These are phyloP conservation scores for Amitus sp. DNA, from an alignment of 2,888 invertebrate species.

Conservation along the genomic window DNA sequence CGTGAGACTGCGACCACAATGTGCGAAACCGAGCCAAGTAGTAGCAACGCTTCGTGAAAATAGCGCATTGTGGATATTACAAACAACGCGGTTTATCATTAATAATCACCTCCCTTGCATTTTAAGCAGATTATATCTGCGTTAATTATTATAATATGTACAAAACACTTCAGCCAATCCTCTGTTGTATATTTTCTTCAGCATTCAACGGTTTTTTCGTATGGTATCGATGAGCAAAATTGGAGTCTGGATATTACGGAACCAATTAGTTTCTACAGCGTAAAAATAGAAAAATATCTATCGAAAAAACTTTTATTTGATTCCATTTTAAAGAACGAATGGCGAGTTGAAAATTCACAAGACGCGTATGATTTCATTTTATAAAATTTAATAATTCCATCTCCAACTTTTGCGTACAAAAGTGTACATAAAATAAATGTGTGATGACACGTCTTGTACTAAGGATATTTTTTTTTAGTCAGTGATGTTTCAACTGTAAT, in stretches of 20 bases:
- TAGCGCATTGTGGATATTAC: neutral
- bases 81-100: neutral
- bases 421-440: neutral
- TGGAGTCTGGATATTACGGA: no score
- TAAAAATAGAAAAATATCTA: no score
- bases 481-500: no score
- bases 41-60: neutral
- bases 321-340: no score
- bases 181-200: neutral
- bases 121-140: neutral
- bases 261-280: neutral
- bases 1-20: neutral
- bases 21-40: slow-evolving; percentile 2
- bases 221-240: no score
- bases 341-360: no score
- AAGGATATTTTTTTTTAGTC: no score
- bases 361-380: no score
- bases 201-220: neutral
- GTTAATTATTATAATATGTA: neutral
- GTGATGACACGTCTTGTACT: neutral
- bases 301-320: no score
- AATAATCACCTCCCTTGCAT: neutral
- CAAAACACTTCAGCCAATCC: neutral
- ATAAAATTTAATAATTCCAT: neutral
- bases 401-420: neutral